A percentile compares a stretch with the other conserved stretches of the same genome.
These are phyloP conservation scores for Arnoldichthys spilopterus DNA, from an alignment of 2,797 vertebrate genomes.

Conservation along the genomic window DNA sequence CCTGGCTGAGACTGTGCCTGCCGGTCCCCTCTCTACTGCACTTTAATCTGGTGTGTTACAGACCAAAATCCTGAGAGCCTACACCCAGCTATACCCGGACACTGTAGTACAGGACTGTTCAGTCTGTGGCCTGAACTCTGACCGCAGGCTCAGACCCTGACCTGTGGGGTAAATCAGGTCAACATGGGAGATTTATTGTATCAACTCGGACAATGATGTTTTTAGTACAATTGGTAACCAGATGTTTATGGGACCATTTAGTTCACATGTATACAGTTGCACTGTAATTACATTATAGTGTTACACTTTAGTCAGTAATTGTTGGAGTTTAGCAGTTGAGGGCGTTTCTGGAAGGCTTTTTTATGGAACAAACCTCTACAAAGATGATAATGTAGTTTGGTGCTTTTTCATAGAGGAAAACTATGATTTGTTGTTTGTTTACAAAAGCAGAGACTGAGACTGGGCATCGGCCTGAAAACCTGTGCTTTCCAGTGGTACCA, in stretches of 20 bases:
- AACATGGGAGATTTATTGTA: not conserved
- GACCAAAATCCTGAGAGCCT: conserved; percentile 35
- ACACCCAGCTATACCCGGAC: not conserved
- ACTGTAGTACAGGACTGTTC: not conserved
- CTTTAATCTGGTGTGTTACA: conserved; percentile 15
- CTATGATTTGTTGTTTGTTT: conserved; percentile 27
- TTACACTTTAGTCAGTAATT: not conserved
- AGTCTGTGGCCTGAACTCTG: not conserved
- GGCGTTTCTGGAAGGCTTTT: not conserved
- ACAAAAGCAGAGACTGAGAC: conserved; percentile 42
- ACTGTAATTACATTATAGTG: not conserved
- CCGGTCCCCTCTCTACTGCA: not conserved
- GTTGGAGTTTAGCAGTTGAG: not conserved
- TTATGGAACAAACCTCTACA: not conserved
- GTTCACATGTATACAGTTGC: not conserved
- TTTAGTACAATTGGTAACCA: conserved; percentile 3
- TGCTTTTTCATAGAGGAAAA: conserved; percentile 19
- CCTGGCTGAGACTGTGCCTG: conserved; percentile 69
- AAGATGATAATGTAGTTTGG: not conserved
- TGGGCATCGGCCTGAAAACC: conserved; percentile 11
- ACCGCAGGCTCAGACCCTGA: not conserved
- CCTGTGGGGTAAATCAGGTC: not conserved
- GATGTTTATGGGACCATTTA: not conserved
- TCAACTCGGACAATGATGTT: not conserved
- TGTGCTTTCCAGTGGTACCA: conserved; percentile 1